Conservation (phyloP, 2,888 invertebrate species). For the Imbricaverruca yamaguchii region DNA sequence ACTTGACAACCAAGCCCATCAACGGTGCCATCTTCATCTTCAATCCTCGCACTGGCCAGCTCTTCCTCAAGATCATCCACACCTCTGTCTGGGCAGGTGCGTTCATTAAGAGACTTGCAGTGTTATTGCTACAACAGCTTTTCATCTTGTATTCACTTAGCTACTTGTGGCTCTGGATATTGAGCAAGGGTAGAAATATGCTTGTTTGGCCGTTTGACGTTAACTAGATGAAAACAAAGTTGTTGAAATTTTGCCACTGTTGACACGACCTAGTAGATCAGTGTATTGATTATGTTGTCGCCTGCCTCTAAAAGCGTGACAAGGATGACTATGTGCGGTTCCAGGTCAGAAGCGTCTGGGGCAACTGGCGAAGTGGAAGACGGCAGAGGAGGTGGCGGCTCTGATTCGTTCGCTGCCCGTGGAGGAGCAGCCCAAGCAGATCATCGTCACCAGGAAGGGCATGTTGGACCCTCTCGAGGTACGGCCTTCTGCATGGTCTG, state of each 20-base stretch:
- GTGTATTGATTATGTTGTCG: too few species aligned
- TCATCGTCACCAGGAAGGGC: slow-evolving; percentile 98
- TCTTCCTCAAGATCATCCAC: slow-evolving; percentile 99
- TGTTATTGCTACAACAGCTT: too few species aligned
- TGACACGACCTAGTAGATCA: too few species aligned
- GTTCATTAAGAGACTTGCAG: too few species aligned
- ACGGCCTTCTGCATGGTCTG: not conserved
- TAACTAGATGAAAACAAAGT: too few species aligned
- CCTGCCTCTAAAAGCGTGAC: too few species aligned
- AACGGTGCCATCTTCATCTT: slow-evolving; percentile 99
- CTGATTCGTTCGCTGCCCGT: slow-evolving; percentile 96
- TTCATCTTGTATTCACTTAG: too few species aligned
- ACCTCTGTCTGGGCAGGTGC: slow-evolving; percentile 98
- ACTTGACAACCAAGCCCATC: slow-evolving; percentile 97
- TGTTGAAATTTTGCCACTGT: too few species aligned
- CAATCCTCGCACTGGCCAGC: slow-evolving; percentile 96
- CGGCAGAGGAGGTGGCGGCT: slow-evolving; percentile 99
- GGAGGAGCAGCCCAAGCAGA: slow-evolving; percentile 99
- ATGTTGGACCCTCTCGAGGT: slow-evolving; percentile 98
- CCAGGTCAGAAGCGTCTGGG: slow-evolving; percentile 34
- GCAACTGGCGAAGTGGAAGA: slow-evolving; percentile 98
- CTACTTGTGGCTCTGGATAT: too few species aligned
- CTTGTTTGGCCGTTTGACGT: too few species aligned
- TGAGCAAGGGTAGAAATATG: too few species aligned
- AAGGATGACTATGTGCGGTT: too few species aligned